Evolutionary conservation across 2,888 invertebrate species (phyloP), one percentile per base, ranked within the genome.

Genomic region (Heliconius ethilla): DNA sequence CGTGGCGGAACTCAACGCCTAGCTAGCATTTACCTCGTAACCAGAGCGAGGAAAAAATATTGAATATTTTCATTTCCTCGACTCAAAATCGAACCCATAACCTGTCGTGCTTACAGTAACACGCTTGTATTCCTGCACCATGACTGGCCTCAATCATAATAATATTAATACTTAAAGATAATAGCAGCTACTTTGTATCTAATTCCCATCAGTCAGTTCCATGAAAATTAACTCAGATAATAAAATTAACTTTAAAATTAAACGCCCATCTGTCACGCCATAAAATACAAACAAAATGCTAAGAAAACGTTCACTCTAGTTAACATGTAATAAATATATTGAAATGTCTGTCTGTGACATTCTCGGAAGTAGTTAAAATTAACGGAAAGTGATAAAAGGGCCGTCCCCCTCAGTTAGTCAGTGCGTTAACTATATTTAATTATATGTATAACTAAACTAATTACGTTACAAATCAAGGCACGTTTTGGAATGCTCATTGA

Each of bases 351-450:
- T 74, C 37, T 74, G 74, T 74, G 3, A 45, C 40, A 63, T 65
- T 74, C 74, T 74, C 65, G 63, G 74, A 74, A 65, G 27, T 74
- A 74, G 74, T 74, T 65, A 63, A 74, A 74, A 74, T 74, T 25
- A 40, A 65, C 29, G 6, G 22, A 63, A 63, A 65, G 40, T 65
- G 29, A 65, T 40, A 65, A 74, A 74, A 22, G 37, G 37, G 40
- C n/a, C 65, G 63, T 63, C 27, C 65, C 45, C 63, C 45, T 65
- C 63, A 37, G 63, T 63, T 45, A 72, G 72, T 72, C 72, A 63
- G 40, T 62, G 62, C 33, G 62, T 25, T 59, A 37, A 37, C 18
- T 74, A 74, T 63, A 25, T 5, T 22, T 37, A 45, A 51, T 51
- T 51, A 51, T 51, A 51, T 51, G 9, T 51, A 7, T 9, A 22